Evolutionary conservation across 2,113 vertebrate genomes (phyloP), one percentile per base, ranked within the genome.

Genomic region (Phalacrocorax pelagicus): DNA sequence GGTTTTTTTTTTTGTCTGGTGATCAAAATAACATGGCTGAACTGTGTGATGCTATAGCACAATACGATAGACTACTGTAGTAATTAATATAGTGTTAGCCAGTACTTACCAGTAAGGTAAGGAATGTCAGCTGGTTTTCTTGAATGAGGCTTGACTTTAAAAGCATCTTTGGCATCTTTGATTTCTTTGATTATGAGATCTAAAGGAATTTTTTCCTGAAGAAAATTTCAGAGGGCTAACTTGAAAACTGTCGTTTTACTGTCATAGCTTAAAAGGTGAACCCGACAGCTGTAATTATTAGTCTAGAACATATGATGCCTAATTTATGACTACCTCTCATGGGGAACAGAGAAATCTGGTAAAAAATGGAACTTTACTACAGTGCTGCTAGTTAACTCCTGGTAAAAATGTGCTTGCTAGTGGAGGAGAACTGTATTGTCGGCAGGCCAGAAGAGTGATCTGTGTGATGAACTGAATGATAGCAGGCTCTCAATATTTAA

Each of bases 241-340:
- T 36, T 78, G 47, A 63, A 79, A 78, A 63, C 36, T 70, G 21
- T 75, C 16, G 38, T 71, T 85, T 81, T 55, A 9, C 34, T 70
- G 5, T n/a, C 27, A 12, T 29, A 61, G 54, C 51, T 61, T 46
- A 9, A 47, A 52, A 81, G 30, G 36, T 38, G 15, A 77, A 34
- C 10, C 20, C 0, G 0, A 16, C 52, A 16, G 10, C 23, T 79
- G 38, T 38, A 79, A 42, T 77, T 81, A 24, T 5, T 36, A 38
- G 15, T 36, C 5, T 12, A 65, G 49, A 52, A 49, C 11, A 1
- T 61, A 11, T 6, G 23, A 12, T 67, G 55, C 5, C 11, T 77
- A 29, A 65, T 72, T 42, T 38, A 9, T 55, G n/a, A 27, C 20
- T 86, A 11, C 11, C 3, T 92, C 23, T 72, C 30, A 6, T 6